These are phyloP conservation scores for Ischnus inquisitorius DNA, from an alignment of 2,888 invertebrate species.

Conservation along the genomic window DNA sequence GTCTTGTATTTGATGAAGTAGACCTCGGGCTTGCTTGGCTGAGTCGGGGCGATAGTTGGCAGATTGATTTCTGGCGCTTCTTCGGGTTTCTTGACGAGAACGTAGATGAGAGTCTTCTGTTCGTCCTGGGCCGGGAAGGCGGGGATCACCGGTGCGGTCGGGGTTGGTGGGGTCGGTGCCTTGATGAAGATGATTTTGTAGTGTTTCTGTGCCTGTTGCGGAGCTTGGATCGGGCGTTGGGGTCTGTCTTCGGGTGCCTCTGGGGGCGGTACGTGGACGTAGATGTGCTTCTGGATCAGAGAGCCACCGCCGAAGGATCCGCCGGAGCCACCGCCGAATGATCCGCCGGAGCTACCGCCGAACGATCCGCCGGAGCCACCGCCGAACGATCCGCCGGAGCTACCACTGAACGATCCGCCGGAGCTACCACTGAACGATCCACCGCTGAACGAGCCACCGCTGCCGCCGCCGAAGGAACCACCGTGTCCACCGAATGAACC, in stretches of 20 bases:
- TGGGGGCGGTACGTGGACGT: conserved; percentile 96
- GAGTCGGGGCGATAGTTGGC: conserved; percentile 92
- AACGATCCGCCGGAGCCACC: conserved; percentile 69
- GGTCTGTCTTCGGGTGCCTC: conserved; percentile 90
- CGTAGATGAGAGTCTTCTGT: conserved; percentile 95
- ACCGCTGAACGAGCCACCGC: conserved; percentile 86
- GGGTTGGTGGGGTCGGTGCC: conserved; percentile 94
- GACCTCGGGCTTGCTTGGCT: conserved; percentile 95
- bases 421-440: conserved; percentile 70
- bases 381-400: conserved; percentile 71
- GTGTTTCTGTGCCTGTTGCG: conserved; percentile 93
- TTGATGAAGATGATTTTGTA: conserved; percentile 98
- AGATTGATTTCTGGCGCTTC: conserved; percentile 93
- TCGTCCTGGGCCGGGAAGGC: conserved; percentile 92
- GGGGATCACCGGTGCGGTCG: conserved; percentile 93
- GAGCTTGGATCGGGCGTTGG: conserved; percentile 88
- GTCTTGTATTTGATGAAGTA: conserved; percentile 95
- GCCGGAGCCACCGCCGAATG: conserved; percentile 83
- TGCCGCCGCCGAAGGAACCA: conserved; percentile 62
- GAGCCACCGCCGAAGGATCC: conserved; percentile 87
- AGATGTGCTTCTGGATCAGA: conserved; percentile 94
- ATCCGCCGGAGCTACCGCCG: conserved; percentile 68
- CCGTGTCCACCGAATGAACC: conserved; percentile 85
- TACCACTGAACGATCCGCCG: conserved; percentile 68
- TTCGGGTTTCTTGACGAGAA: conserved; percentile 95